Evolutionary conservation across 2,113 vertebrate genomes (phyloP).

Genomic region (Platichthys flesus): DNA sequence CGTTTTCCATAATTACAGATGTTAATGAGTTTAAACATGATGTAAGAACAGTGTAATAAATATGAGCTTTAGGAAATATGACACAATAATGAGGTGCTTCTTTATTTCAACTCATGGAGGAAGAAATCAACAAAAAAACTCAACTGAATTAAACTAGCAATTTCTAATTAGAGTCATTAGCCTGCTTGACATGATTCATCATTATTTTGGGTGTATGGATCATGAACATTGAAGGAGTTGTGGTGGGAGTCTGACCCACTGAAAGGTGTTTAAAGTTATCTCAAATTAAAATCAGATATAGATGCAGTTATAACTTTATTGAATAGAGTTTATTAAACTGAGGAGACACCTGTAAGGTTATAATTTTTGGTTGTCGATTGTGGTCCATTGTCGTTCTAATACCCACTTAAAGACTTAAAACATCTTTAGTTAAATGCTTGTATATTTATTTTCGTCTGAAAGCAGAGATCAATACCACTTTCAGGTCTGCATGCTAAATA

Average conservation of each 20-base stretch:
- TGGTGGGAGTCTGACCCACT: neutral
- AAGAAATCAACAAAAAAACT: neutral
- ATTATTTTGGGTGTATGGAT: slow-evolving; percentile 16
- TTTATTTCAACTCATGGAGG: neutral
- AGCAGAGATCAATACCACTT: too few relatives aligned
- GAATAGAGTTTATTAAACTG: too few relatives aligned
- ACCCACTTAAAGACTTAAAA: neutral
- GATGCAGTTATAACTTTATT: neutral
- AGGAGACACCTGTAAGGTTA: too few relatives aligned
- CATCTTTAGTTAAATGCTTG: too few relatives aligned
- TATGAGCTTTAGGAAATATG: neutral
- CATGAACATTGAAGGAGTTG: neutral
- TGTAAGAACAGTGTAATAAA: neutral
- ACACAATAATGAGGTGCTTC: neutral
- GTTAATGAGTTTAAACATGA: neutral
- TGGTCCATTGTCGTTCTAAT: neutral
- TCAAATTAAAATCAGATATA: neutral
- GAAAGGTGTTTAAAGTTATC: neutral
- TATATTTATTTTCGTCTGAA: too few relatives aligned
- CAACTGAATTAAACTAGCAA: neutral
- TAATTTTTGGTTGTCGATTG: too few relatives aligned
- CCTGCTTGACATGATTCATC: slow-evolving; percentile 41
- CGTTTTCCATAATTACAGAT: neutral
- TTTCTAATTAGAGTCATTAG: neutral
- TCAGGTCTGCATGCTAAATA: too few relatives aligned